phyloP scores from a whole-genome alignment of 2,797 vertebrate genomes.

The Aotus griseimembra region DNA sequence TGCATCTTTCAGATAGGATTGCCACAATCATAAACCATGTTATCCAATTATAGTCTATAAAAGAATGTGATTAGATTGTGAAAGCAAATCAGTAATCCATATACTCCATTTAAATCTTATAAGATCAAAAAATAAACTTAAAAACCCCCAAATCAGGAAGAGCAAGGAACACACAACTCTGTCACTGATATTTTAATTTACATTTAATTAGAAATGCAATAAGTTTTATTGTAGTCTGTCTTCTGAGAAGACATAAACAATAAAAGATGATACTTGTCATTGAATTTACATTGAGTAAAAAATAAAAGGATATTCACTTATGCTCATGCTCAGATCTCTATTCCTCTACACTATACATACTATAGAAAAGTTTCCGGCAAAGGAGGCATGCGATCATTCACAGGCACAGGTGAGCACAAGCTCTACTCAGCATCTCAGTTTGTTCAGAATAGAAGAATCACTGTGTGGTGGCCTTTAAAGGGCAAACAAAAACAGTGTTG shows the following conservation, averaged over 20 bases:
- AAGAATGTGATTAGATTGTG: neutral
- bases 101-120: neutral
- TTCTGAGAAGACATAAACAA: neutral
- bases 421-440: neutral
- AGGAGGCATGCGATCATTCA: constrained; percentile 78
- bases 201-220: neutral
- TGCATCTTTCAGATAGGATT: neutral
- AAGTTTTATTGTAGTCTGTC: neutral
- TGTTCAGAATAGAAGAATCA: constrained; percentile 81
- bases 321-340: neutral
- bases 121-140: neutral
- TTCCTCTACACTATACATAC: neutral
- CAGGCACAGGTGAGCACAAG: neutral
- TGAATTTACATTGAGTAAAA: neutral
- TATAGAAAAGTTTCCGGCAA: constrained; percentile 77
- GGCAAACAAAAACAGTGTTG: constrained; percentile 74
- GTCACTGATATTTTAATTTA: neutral
- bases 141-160: neutral
- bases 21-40: neutral
- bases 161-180: neutral
- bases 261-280: neutral
- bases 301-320: neutral
- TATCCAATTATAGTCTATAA: neutral
- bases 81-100: neutral
- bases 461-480: constrained; percentile 73